A percentile compares a stretch with the other conserved stretches of the same genome.
phyloP scores from a whole-genome alignment of 2,797 vertebrate species.

The Coilia nasus region DNA sequence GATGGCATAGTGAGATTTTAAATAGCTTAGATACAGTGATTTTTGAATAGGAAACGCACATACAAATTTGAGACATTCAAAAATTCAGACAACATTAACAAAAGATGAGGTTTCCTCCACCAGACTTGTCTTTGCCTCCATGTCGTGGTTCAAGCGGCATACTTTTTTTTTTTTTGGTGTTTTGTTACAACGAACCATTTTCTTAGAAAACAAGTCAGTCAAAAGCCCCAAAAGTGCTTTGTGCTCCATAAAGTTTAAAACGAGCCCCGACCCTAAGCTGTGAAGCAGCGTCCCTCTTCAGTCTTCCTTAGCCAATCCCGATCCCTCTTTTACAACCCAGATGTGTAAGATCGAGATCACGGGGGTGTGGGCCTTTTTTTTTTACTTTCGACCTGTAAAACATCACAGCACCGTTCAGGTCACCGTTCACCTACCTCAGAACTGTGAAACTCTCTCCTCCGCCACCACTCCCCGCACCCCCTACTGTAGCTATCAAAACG shows the following conservation, averaged over 20 bases:
- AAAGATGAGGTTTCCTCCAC: neutral
- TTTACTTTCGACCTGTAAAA: neutral
- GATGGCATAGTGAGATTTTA: no score
- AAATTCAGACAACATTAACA: neutral
- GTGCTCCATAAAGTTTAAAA: neutral
- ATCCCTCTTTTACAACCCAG: slow-evolving; percentile 1
- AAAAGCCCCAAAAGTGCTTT: neutral
- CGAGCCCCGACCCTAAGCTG: neutral
- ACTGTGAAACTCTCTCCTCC: no score
- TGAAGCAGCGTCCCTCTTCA: neutral
- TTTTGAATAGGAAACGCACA: neutral
- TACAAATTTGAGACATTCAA: neutral
- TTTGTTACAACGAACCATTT: neutral
- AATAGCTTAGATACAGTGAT: neutral
- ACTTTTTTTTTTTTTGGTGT: neutral
- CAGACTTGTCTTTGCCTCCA: neutral
- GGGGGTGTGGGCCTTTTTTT: neutral
- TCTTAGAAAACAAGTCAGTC: neutral
- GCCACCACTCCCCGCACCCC: neutral
- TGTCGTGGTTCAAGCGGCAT: neutral
- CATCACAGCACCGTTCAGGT: neutral
- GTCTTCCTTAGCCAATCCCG: neutral
- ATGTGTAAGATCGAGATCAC: neutral
- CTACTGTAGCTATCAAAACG: neutral
- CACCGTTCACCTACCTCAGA: neutral